These are phyloP conservation scores for Amphimallon solstitiale DNA, from an alignment of 2,888 invertebrate genomes.

Conservation along the genomic window DNA sequence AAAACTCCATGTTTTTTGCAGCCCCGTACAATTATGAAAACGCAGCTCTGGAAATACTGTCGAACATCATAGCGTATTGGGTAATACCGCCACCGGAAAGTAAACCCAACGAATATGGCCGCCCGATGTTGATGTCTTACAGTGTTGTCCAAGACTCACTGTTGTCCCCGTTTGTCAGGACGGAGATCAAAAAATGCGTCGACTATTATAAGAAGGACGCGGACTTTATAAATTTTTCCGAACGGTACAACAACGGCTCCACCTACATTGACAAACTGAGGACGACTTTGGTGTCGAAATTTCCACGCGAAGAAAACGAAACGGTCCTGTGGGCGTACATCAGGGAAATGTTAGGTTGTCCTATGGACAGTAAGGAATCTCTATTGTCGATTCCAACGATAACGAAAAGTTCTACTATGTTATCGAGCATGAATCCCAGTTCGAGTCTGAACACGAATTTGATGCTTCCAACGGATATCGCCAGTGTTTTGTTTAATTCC, in stretches of 20 bases:
- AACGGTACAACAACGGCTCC: slow-evolving; percentile 74
- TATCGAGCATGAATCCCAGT: slow-evolving; percentile 54
- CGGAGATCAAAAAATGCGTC: slow-evolving; percentile 86
- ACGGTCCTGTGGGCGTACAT: slow-evolving; percentile 83
- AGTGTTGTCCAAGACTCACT: slow-evolving; percentile 84
- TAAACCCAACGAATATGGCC: slow-evolving; percentile 90
- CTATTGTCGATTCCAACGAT: slow-evolving; percentile 68
- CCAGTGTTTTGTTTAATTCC: slow-evolving; percentile 74
- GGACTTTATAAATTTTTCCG: slow-evolving; percentile 74
- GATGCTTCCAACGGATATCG: slow-evolving; percentile 73
- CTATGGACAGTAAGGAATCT: slow-evolving; percentile 76
- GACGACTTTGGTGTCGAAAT: slow-evolving; percentile 81
- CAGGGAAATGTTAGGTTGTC: slow-evolving; percentile 77
- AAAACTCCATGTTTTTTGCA: slow-evolving; percentile 61
- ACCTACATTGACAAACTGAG: slow-evolving; percentile 88
- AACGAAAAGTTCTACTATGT: slow-evolving; percentile 57
- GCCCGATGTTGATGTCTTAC: slow-evolving; percentile 91
- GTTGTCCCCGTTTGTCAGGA: slow-evolving; percentile 81
- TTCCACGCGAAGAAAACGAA: slow-evolving; percentile 80
- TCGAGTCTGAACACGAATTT: slow-evolving; percentile 69
- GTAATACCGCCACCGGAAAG: slow-evolving; percentile 96
- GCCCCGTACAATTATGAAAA: slow-evolving; percentile 87
- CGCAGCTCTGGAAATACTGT: slow-evolving; percentile 74
- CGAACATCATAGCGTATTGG: slow-evolving; percentile 90
- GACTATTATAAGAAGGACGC: slow-evolving; percentile 82